Evolutionary conservation across 2,888 invertebrate genomes (phyloP).

Genomic region (Arge pagana): DNA sequence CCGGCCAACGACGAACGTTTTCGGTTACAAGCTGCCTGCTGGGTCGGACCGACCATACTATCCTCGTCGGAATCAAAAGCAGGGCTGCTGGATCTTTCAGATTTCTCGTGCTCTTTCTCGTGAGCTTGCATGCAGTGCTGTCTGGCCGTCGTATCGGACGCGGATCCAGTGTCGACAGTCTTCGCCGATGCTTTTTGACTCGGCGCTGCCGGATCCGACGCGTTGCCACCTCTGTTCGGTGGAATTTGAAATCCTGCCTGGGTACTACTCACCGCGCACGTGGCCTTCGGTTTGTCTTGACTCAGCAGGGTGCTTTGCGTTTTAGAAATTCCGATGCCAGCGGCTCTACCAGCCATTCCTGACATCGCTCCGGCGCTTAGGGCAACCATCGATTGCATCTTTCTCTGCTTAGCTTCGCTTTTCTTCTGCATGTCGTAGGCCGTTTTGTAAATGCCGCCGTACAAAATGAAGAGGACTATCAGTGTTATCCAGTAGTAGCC

Average conservation of each 20-base stretch:
- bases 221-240: constrained; percentile 33
- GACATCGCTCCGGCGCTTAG: constrained; percentile 88
- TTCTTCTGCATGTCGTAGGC: constrained; percentile 98
- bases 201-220: constrained; percentile 38
- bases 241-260: constrained; percentile 51
- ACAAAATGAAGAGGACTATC: constrained; percentile 91
- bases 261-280: constrained; percentile 58
- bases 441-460: constrained; percentile 96
- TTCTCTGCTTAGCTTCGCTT: constrained; percentile 93
- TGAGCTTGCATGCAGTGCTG: constrained; percentile 39
- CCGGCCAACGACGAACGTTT: constrained; percentile 69
- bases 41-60: constrained; percentile 63
- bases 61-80: constrained; percentile 96
- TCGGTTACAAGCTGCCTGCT: constrained; percentile 39
- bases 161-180: neutral
- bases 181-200: constrained; percentile 16
- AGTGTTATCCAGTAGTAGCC: constrained; percentile 98
- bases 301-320: constrained; percentile 69
- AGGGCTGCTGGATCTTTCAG: constrained; percentile 87
- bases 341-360: constrained; percentile 86
- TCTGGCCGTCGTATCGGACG: constrained; percentile 19
- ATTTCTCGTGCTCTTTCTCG: constrained; percentile 68
- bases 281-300: constrained; percentile 72
- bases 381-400: constrained; percentile 94
- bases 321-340: constrained; percentile 84